Evolutionary conservation across 2,797 vertebrate genomes (phyloP).

Genomic region (Paramormyrops hopkinsi): DNA sequence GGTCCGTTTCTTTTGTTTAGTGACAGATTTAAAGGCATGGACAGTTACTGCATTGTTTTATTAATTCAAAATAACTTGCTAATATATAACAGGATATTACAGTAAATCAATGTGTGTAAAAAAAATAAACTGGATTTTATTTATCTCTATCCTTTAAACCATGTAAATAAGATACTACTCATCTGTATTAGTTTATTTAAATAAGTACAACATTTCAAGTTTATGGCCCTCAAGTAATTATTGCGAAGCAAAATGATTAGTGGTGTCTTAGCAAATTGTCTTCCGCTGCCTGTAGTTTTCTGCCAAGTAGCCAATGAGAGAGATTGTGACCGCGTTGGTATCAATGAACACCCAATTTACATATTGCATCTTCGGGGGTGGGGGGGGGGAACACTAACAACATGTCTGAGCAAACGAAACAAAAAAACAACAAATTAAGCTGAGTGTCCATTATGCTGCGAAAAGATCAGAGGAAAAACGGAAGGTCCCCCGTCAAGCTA

Average conservation of each 20-base stretch:
- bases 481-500: background rate
- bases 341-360: background rate
- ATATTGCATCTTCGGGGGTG: background rate
- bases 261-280: background rate
- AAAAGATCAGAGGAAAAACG: background rate
- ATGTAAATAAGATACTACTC: background rate
- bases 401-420: background rate
- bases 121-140: background rate
- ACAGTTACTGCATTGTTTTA: background rate
- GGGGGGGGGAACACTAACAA: background rate
- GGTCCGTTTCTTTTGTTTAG: background rate
- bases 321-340: background rate
- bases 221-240: background rate
- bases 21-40: background rate
- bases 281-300: background rate
- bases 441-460: background rate
- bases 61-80: background rate
- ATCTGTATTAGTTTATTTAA: background rate
- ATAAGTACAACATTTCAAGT: background rate
- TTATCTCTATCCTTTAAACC: background rate
- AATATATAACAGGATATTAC: background rate
- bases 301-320: background rate
- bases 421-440: background rate
- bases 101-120: background rate
- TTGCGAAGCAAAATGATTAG: background rate